phyloP scores from a whole-genome alignment of 35 echinoderm and acorn worm genomes.

The Ophioderma brevispina region DNA sequence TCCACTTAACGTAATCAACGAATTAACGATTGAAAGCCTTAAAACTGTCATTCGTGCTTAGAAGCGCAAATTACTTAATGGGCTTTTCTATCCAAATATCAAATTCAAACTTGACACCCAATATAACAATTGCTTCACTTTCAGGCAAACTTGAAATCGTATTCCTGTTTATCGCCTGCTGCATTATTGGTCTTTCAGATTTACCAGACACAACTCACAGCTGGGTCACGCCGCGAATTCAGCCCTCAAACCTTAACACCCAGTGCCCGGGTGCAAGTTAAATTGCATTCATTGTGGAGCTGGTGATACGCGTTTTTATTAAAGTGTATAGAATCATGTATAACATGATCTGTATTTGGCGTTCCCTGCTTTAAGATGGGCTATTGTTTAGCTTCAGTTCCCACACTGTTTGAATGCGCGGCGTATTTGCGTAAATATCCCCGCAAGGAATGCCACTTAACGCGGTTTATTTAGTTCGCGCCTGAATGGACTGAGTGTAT shows the following conservation, averaged over 20 bases:
- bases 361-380: neutral
- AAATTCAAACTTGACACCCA: too few species aligned
- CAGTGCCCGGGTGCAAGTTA: neutral
- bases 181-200: neutral
- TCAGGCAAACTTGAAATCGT: too few species aligned
- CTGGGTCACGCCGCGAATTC: neutral
- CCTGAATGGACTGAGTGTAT: neutral
- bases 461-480: neutral
- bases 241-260: neutral
- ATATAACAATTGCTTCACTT: too few species aligned
- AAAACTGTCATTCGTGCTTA: too few species aligned
- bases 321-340: neutral
- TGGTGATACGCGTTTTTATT: neutral
- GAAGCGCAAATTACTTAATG: too few species aligned
- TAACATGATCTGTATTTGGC: neutral
- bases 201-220: neutral
- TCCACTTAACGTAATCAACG: too few species aligned
- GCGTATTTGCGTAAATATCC: neutral
- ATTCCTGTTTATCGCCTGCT: neutral
- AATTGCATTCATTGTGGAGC: neutral
- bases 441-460: neutral
- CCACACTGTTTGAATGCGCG: neutral
- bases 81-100: too few species aligned
- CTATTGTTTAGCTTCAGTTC: neutral
- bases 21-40: too few species aligned